Conservation (phyloP, 2,797 vertebrate species). For the Rhinatrema bivittatum region DNA sequence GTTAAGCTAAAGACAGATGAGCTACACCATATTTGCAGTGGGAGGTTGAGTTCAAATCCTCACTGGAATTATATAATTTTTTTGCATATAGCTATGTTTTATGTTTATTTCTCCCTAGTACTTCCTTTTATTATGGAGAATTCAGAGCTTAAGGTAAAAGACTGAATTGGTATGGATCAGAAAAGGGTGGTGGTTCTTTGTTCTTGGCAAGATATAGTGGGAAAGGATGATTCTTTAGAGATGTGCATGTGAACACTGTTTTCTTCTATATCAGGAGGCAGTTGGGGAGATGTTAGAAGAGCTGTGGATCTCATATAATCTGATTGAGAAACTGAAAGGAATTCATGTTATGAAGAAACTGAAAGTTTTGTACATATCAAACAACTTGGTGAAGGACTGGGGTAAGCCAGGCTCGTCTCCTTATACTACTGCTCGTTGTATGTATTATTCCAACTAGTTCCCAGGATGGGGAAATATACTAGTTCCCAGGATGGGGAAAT, state of each 20-base stretch:
- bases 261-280: constrained; percentile 67
- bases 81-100: no score
- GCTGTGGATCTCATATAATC: constrained; percentile 95
- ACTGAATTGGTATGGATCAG: no score
- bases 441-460: neutral
- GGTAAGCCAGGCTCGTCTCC: constrained; percentile 66
- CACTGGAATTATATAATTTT: no score
- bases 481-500: neutral
- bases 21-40: no score
- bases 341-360: constrained; percentile 85
- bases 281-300: constrained; percentile 87
- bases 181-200: neutral
- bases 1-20: no score
- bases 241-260: neutral
- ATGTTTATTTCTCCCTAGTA: neutral
- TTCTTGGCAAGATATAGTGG: neutral
- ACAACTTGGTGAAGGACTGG: constrained; percentile 97
- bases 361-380: constrained; percentile 91
- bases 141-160: constrained; percentile 6
- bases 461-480: no score
- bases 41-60: no score
- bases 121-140: neutral
- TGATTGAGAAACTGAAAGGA: constrained; percentile 91
- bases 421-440: neutral
- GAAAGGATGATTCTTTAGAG: neutral